Base-by-base conservation (phyloP, 2,888 invertebrate genomes). In the Cybosia mesomella region DNA sequence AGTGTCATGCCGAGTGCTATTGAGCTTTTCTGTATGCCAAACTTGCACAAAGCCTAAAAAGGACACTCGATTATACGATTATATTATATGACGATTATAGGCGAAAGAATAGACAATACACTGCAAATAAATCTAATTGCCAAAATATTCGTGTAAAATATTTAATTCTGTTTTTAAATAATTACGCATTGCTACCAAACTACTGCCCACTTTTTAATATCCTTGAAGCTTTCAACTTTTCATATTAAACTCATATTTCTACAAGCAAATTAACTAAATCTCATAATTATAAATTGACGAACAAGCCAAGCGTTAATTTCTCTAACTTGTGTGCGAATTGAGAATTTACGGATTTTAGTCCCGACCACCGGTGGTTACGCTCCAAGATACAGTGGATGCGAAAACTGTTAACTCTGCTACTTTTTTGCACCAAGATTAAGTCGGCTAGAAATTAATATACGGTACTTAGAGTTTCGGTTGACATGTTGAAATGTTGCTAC, bases 301-400 rank as follows among this genome's bases (percentile, higher is more conserved):
- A 43, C 13, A 43, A 10, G 15, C 13, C 24, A 75, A 69, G 73
- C 78, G 79, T 82, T 84, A 81, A 84, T 84, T 82, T 73, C 73
- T 75, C 68, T 71, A 77, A 81, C 74, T 73, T 74, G 78, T 79
- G 81, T 76, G 79, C 74, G 76, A 80, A 81, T 79, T 79, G 78
- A 66, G 73, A 79, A 82, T 84, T 82, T 81, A 75, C 75, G 76
- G 76, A 74, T 77, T 75, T 73, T 72, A 67, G 68, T 72, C 68
- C 68, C 68, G 69, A 70, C 78, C 77, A 69, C 78, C 72, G 71
- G 66, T 69, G 77, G 79, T 79, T 76, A 77, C 77, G 82, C 80
- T 75, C 71, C 67, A 73, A 79, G 77, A 81, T 81, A 76, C 71
- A 66, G 68, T 69, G 69, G 66, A 71, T 71, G 77, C 64, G 73